Percentiles rank a stretch among this genome's conserved stretches.
Evolutionary conservation across 2,113 vertebrate species (phyloP).

Genomic region (Malaclemys terrapin): DNA sequence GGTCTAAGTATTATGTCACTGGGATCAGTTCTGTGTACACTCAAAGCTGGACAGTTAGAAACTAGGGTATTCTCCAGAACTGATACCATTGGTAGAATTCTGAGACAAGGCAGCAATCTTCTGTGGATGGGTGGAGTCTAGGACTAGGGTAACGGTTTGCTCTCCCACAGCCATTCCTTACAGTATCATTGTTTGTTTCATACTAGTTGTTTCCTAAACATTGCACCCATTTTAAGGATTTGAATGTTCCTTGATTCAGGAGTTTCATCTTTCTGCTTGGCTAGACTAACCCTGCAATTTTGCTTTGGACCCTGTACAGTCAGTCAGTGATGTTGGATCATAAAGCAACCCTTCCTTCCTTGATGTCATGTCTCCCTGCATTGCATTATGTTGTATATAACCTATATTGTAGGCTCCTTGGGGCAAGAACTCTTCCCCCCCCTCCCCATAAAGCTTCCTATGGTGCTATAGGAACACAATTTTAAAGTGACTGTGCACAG

Average conservation of each 20-base stretch:
- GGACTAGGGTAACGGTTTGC: neutral
- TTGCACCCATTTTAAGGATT: neutral
- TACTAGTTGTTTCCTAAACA: neutral
- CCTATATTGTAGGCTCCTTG: neutral
- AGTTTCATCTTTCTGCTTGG: neutral
- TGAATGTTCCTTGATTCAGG: neutral
- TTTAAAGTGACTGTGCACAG: neutral
- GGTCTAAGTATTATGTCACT: neutral
- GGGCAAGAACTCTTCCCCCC: neutral
- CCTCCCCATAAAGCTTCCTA: neutral
- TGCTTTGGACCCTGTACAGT: neutral
- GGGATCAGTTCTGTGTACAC: neutral
- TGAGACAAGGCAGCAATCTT: neutral
- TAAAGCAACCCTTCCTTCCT: constrained; percentile 14
- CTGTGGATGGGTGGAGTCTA: neutral
- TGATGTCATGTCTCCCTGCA: constrained; percentile 13
- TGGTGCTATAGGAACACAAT: neutral
- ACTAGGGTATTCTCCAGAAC: neutral
- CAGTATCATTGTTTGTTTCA: neutral
- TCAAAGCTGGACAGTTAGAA: neutral
- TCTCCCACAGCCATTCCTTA: neutral
- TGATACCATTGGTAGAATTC: neutral
- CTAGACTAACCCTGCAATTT: neutral
- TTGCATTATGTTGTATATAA: constrained; percentile 2
- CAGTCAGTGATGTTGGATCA: neutral